These are phyloP conservation scores for Sciurus vulgaris DNA, from an alignment of 2,797 vertebrate species.

Conservation along the genomic window DNA sequence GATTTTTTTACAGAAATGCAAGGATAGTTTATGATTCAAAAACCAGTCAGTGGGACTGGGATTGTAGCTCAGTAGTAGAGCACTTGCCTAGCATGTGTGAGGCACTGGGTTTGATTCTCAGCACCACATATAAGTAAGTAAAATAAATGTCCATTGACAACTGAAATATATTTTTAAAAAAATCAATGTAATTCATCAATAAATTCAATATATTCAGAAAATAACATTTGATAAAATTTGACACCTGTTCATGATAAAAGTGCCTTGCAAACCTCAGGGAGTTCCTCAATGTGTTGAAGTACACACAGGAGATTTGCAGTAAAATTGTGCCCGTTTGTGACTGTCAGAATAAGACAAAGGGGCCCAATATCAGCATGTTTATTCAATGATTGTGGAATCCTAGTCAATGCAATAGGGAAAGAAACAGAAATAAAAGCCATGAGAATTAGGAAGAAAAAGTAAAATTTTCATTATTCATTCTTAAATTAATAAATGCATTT, in stretches of 20 bases:
- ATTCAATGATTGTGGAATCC: background rate
- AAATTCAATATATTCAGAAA: conserved; percentile 48
- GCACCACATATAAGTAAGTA: too few relatives aligned
- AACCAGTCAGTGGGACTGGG: background rate
- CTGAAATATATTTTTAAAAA: background rate
- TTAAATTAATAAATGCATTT: conserved; percentile 62
- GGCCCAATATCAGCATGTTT: background rate
- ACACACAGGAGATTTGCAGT: background rate
- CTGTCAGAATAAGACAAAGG: background rate
- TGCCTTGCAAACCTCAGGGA: background rate
- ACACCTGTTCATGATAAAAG: background rate
- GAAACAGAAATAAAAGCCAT: conserved; percentile 37
- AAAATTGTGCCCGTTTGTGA: background rate
- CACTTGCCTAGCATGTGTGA: too few relatives aligned
- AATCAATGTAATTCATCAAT: background rate
- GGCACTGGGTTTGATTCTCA: too few relatives aligned
- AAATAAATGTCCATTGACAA: too few relatives aligned
- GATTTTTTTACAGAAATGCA: background rate
- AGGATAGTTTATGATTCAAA: background rate
- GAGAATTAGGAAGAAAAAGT: background rate
- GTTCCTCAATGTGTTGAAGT: background rate
- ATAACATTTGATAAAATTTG: conserved; percentile 9
- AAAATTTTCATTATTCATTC: conserved; percentile 6
- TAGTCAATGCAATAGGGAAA: background rate
- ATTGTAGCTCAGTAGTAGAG: too few relatives aligned